Base-by-base conservation (phyloP, 2,797 vertebrate genomes). In the Sorex maritimensis region DNA sequence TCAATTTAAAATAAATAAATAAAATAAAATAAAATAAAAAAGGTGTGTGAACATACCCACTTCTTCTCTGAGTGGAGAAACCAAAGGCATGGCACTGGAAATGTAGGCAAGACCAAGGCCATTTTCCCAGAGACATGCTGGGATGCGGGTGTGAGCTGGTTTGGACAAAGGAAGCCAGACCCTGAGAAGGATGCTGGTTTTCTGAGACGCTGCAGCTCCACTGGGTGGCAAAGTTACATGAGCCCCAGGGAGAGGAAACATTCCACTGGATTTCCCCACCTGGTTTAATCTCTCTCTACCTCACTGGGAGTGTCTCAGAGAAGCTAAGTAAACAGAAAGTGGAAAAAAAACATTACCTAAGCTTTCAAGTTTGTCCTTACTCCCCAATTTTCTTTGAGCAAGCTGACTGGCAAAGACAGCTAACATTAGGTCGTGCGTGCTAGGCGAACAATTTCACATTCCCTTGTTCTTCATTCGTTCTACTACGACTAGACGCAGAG, bases 1-100 rank as follows among this genome's bases (percentile, higher is more conserved):
- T 44, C 41, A 44, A 44, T 44, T 44, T 44, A 44, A 44, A 44
- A 44, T 44, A 44, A 44, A 44, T 44, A 2, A 44, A 5, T 2
- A 44, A 44, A 44, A 44, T 34, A 34, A 44, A 44, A 3, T 44
- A 44, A 44, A 5, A 5, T 5, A 44, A 44, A 44, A 44, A 44
- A 44, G 7, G 41, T 44, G 41, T 52, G 49, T 52, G 49, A 52
- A 15, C 19, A 83, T 2, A 46, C 5, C 1, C 0, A 44, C 91
- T 93, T 83, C 90, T 95, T 92, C 88, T 87, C 83, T 85, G 89
- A 63, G 34, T 61, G n/a, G 26, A 75, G n/a, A 67, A 61, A 86
- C 21, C 11, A 38, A 69, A 1, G 46, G 30, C 28, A n/a, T 21
- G 24, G 34, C 17, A 23, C 49, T 82, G 67, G n/a, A 58, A 68